Base-by-base conservation (phyloP, 2,113 vertebrate genomes). In the Tachuris rubrigastra region DNA sequence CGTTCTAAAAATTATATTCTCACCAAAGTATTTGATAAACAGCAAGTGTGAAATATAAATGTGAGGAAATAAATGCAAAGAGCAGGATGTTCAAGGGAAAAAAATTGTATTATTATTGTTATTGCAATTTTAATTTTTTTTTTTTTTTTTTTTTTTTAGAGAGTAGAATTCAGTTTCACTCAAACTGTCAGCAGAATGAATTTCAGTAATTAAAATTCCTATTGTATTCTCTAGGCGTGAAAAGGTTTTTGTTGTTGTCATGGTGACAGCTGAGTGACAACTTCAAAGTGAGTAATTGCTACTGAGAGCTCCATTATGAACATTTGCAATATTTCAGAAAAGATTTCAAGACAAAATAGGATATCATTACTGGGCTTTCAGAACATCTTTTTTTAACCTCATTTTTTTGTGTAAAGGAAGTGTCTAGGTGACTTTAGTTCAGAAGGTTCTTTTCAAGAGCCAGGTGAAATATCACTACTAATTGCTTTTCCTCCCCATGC, bases 251-350 rank as follows among this genome's bases (percentile, higher is more conserved):
- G 71, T 93, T 97, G 97, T 98, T 97, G 97, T 96, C 96, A 96
- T 98, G 95, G 98, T 97, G 94, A 98, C 89, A 87, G 72, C 87
- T 98, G 97, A 98, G 89, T 96, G 98, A 94, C 95, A 97, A 47
- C 19, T 35, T 93, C 30, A 41, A 85, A 94, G 76, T 81, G 67
- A 95, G 77, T 94, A 93, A 83, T 79, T 97, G 92, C 91, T 95
- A 71, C 77, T 56, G 77, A 93, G 88, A 90, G 83, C 85, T 90
- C 90, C 79, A 63, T 86, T 96, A 84, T 58, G 88, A 94, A 83
- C 72, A 23, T 85, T 90, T 94, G 66, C 81, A 84, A 49, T 88
- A 81, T 96, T 95, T 85, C 78, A 71, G 83, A 89, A 92, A 92
- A 65, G 46, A 28, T 94, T 91, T 90, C 73, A 50, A 75, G 72